phyloP scores from a whole-genome alignment of 2,797 vertebrate species.

The Philypnodon macrostomus region DNA sequence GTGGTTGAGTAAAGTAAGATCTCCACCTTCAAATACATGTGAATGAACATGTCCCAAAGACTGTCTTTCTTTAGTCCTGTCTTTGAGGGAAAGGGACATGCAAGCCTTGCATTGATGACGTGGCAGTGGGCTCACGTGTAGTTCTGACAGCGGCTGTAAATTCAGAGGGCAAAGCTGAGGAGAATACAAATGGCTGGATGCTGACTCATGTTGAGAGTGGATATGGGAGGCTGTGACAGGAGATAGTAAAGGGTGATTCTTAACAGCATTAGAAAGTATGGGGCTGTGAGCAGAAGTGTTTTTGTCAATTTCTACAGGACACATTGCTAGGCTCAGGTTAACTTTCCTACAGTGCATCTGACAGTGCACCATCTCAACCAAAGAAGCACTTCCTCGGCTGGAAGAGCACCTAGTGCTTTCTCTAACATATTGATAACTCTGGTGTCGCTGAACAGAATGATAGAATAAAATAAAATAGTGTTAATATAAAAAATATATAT shows the following conservation, averaged over 20 bases:
- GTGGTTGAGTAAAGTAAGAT: conserved; percentile 70
- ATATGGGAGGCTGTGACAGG: conserved; percentile 23
- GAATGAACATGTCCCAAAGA: conserved; percentile 32
- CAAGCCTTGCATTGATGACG: conserved; percentile 55
- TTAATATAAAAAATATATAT: conserved; percentile 28
- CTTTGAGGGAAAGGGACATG: conserved; percentile 42
- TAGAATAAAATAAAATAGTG: conserved; percentile 30
- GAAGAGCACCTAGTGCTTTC: conserved; percentile 28
- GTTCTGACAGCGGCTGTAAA: conserved; percentile 35
- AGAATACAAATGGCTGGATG: conserved; percentile 41
- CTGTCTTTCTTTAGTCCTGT: conserved; percentile 32
- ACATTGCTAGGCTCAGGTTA: conserved; percentile 24
- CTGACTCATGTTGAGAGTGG: conserved; percentile 52
- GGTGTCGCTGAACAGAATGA: conserved; percentile 57
- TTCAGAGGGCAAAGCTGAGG: conserved; percentile 28
- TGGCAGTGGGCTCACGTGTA: conserved; percentile 31
- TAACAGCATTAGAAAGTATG: conserved; percentile 19
- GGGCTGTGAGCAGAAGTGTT: conserved; percentile 19
- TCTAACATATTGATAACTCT: conserved; percentile 59
- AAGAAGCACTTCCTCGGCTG: conserved; percentile 60
- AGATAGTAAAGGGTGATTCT: conserved; percentile 33
- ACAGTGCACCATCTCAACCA: conserved; percentile 56
- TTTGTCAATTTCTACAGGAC: conserved; percentile 20
- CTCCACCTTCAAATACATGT: conserved; percentile 45
- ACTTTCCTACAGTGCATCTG: conserved; percentile 35